Conservation (phyloP, 1,140 invertebrate species). For the Drosophila hydei region DNA sequence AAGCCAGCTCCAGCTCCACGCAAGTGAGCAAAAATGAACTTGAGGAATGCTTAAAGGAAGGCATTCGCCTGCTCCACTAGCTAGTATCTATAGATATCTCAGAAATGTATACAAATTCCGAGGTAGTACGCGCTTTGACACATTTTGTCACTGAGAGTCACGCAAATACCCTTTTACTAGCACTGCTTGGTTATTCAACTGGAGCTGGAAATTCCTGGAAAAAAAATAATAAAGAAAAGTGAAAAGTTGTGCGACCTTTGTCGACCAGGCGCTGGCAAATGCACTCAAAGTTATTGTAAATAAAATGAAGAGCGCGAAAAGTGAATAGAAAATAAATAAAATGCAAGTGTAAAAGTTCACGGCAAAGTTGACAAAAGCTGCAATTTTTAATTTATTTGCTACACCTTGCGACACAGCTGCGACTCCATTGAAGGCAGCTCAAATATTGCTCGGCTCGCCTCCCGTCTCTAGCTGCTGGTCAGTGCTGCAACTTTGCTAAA, state of each 20-base stretch:
- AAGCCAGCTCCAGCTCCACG: too few species aligned
- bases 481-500: neutral
- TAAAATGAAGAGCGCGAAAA: neutral
- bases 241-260: constrained; percentile 70
- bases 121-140: too few species aligned
- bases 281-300: constrained; percentile 51
- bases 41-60: too few species aligned
- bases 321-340: constrained; percentile 11
- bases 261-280: constrained; percentile 21
- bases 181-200: neutral
- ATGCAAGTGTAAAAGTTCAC: constrained; percentile 65
- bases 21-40: too few species aligned
- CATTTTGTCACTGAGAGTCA: too few species aligned
- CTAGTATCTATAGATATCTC: too few species aligned
- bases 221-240: constrained; percentile 5
- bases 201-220: neutral
- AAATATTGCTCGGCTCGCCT: neutral
- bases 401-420: constrained; percentile 15
- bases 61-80: too few species aligned
- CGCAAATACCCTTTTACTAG: neutral
- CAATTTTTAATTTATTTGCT: constrained; percentile 66
- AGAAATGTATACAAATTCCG: too few species aligned
- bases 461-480: too few species aligned
- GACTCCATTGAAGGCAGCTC: constrained; percentile 6
- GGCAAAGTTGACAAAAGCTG: constrained; percentile 56